Base-by-base conservation (phyloP, 2,888 invertebrate genomes). In the Shargacucullia verbasci region DNA sequence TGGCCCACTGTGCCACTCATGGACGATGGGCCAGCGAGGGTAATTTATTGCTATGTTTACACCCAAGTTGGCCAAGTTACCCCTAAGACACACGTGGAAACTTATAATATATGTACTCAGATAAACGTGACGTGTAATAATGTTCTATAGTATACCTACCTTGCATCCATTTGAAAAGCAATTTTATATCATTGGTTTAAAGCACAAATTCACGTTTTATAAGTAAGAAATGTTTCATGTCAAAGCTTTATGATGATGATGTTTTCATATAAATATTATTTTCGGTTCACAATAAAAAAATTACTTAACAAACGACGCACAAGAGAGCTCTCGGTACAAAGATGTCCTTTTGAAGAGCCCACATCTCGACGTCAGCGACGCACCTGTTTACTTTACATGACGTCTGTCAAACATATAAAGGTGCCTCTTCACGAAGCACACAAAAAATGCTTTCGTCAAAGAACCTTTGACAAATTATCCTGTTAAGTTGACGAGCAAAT, bases 381-480 rank as follows among this genome's bases (percentile, higher is more conserved):
- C 84, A 84, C 81, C 79, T 88, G 86, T 86, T 88, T 87, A 84
- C 83, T 81, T 78, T 81, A 85, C 83, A 82, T 86, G 87, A 87
- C 86, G 83, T 78, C 80, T 86, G 89, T 87, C 90, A 89, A 87
- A 89, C 79, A 83, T 85, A 83, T 83, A 84, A 87, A 84, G 83
- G 81, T 80, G 76, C 82, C 74, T 78, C 78, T 76, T 76, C 67
- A 59, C 39, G 53, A 66, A 73, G 70, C 76, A 83, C 78, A 82
- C 83, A 88, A 88, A 88, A 87, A 86, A 85, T 78, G 78, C 78
- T 60, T 59, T 79, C 77, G 76, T 86, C 85, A 88, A 88, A 87
- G 85, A 80, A 80, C 88, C 90, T 91, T 91, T 91, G 91, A 90
- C 86, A 87, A 91, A 91, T 90, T 89, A 88, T 88, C 83, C 79